These are phyloP conservation scores for Galerucella calmariensis DNA, from an alignment of 2,888 invertebrate species.

Conservation along the genomic window DNA sequence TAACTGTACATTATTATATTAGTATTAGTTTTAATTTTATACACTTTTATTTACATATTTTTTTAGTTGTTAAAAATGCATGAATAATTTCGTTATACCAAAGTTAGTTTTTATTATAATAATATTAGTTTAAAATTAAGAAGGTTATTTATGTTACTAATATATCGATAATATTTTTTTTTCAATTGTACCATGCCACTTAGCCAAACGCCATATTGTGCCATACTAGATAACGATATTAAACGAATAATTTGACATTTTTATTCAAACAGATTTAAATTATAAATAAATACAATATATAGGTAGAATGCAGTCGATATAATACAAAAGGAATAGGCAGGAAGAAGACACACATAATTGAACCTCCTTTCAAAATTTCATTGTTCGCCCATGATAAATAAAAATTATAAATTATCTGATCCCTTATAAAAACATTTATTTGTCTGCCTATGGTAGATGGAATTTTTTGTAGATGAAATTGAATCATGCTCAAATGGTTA, in stretches of 20 bases:
- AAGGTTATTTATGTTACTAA: neutral
- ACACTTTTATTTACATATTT: neutral
- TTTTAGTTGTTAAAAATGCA: neutral
- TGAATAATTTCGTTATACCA: constrained; percentile 10
- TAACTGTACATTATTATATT: neutral
- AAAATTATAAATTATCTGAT: too few relatives aligned
- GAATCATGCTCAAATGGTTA: too few relatives aligned
- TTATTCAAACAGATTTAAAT: neutral
- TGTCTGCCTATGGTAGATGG: too few relatives aligned
- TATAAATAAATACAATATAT: neutral
- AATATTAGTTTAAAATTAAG: neutral
- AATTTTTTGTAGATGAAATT: too few relatives aligned
- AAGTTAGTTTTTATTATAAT: constrained; percentile 7
- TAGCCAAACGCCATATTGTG: neutral
- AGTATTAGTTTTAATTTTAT: neutral
- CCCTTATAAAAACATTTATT: too few relatives aligned
- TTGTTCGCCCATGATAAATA: too few relatives aligned
- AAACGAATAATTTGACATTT: neutral
- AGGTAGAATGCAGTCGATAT: too few relatives aligned
- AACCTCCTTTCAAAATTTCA: too few relatives aligned
- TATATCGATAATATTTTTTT: too few relatives aligned
- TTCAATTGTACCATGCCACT: neutral
- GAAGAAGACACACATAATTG: too few relatives aligned
- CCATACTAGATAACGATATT: neutral
- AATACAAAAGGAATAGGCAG: too few relatives aligned